These are phyloP conservation scores for Hirundo rustica DNA, from an alignment of 2,797 vertebrate species.

Conservation along the genomic window DNA sequence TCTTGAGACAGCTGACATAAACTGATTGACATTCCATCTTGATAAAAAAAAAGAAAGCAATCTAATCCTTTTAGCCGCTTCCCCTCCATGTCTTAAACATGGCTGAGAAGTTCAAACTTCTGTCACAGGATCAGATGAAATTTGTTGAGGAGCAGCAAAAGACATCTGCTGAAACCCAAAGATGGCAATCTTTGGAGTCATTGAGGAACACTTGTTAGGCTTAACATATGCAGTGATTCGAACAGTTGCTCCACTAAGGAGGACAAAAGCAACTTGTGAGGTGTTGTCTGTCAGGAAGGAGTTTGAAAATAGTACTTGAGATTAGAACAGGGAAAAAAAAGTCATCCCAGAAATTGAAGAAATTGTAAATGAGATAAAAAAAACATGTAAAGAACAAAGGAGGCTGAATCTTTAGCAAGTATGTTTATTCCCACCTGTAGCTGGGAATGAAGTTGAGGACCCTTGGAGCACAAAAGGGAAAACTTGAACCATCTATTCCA, in stretches of 20 bases:
- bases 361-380: background rate
- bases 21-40: background rate
- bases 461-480: background rate
- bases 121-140: background rate
- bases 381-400: background rate
- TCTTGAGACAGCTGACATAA: background rate
- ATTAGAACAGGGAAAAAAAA: background rate
- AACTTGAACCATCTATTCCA: background rate
- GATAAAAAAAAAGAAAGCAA: background rate
- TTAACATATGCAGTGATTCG: background rate
- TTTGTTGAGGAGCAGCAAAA: background rate
- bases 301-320: background rate
- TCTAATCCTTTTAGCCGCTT: background rate
- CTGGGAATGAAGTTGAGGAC: background rate
- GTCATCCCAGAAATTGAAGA: background rate
- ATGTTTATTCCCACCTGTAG: background rate
- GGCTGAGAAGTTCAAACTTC: background rate
- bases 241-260: background rate
- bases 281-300: background rate
- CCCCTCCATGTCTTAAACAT: background rate
- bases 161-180: background rate
- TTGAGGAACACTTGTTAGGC: background rate
- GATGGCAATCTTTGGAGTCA: background rate
- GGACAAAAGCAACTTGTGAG: background rate
- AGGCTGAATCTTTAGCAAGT: background rate